Evolutionary conservation across 2,888 invertebrate genomes (phyloP).

Genomic region (Alcis repandata): DNA sequence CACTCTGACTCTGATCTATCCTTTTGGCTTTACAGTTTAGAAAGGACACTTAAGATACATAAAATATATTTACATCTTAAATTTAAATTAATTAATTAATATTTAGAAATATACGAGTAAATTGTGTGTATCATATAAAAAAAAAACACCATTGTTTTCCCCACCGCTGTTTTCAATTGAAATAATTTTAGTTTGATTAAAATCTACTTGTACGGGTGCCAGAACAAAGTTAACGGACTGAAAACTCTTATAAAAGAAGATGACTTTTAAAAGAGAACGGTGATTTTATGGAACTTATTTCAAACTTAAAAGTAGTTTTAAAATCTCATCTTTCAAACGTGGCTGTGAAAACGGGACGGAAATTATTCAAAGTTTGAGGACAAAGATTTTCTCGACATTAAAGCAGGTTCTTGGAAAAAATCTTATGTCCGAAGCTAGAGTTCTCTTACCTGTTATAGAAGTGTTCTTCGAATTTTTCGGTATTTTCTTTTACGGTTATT

Average conservation of each 20-base stretch:
- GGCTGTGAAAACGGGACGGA: slow-evolving; percentile 32
- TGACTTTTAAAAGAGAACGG: too few relatives aligned
- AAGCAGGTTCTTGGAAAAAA: neutral
- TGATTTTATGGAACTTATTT: slow-evolving; percentile 44
- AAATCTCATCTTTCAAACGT: slow-evolving; percentile 47
- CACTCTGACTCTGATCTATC: too few relatives aligned
- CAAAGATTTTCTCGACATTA: slow-evolving; percentile 11
- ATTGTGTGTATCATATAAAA: too few relatives aligned
- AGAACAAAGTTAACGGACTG: slow-evolving; percentile 19
- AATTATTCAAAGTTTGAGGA: slow-evolving; percentile 30
- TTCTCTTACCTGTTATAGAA: neutral
- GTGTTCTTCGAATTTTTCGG: neutral
- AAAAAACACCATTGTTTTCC: too few relatives aligned
- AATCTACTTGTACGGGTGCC: neutral
- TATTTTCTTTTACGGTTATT: neutral
- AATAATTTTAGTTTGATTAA: too few relatives aligned
- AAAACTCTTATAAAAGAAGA: slow-evolving; percentile 19
- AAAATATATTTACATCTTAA: too few relatives aligned
- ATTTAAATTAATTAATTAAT: too few relatives aligned
- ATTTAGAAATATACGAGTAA: too few relatives aligned
- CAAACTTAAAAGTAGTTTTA: slow-evolving; percentile 51
- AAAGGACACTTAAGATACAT: too few relatives aligned
- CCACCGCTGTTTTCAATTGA: too few relatives aligned
- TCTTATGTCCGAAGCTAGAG: neutral
- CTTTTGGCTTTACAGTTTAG: too few relatives aligned